These are phyloP conservation scores for Rafetus swinhoei DNA, from an alignment of 2,113 vertebrate species.

Conservation along the genomic window DNA sequence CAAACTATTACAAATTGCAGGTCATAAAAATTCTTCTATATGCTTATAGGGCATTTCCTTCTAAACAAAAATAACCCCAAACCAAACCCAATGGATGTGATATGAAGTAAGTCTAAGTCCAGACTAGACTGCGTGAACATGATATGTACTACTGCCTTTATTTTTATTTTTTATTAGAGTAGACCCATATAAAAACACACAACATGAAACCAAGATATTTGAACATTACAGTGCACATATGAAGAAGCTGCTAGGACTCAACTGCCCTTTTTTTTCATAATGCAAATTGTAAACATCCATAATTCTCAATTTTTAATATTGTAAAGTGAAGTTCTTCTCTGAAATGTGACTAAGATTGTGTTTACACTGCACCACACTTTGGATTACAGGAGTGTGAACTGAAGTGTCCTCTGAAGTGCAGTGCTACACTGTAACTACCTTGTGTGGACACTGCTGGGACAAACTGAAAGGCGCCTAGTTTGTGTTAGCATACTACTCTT, in stretches of 20 bases:
- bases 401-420: background rate
- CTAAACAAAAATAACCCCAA: background rate
- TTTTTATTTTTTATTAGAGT: background rate
- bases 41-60: accelerated
- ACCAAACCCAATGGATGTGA: background rate
- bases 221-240: no score
- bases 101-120: background rate
- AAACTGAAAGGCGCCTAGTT: background rate
- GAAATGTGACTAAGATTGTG: background rate
- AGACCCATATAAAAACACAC: background rate
- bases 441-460: no score
- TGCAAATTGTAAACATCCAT: background rate
- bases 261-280: background rate
- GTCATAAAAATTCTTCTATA: background rate
- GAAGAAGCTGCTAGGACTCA: background rate
- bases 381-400: background rate
- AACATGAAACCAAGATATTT: background rate
- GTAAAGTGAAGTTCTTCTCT: background rate
- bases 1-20: background rate
- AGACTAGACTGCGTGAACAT: accelerated
- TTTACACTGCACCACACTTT: background rate
- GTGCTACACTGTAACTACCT: background rate
- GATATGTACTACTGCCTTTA: accelerated
- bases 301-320: background rate
- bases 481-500: background rate